Evolutionary conservation across 2,113 vertebrate genomes (phyloP).

Genomic region (Tupaia tana): DNA sequence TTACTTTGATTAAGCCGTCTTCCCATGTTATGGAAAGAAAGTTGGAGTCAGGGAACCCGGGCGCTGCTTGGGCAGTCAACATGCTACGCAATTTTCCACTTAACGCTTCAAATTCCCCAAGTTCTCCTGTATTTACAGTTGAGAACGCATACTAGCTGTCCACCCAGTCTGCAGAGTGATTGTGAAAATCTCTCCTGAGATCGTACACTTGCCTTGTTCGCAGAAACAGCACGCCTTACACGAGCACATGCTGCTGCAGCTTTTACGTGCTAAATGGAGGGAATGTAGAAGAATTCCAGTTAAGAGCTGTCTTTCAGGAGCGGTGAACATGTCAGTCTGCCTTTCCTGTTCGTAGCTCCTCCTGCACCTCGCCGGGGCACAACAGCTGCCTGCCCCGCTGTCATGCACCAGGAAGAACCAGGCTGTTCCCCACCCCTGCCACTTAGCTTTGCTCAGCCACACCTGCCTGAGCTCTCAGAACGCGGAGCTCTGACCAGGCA

Average conservation of each 20-base stretch:
- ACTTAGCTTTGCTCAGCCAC: background rate
- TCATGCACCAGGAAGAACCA: background rate
- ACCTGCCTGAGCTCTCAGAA: background rate
- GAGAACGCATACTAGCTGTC: background rate
- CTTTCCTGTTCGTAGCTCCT: too few species aligned
- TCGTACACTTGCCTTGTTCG: background rate
- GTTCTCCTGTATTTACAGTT: conserved; percentile 49
- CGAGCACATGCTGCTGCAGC: background rate
- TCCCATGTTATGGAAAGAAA: background rate
- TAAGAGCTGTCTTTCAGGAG: background rate
- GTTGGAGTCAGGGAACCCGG: background rate
- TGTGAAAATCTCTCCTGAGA: background rate
- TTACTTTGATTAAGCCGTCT: background rate
- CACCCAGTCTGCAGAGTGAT: background rate
- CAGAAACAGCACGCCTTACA: conserved; percentile 4
- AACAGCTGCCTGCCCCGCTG: rapidly evolving
- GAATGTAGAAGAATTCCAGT: background rate
- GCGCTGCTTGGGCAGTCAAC: background rate
- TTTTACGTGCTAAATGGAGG: background rate
- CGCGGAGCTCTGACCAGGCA: background rate
- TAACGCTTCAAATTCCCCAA: conserved; percentile 5
- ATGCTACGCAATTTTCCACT: background rate
- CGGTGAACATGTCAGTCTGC: background rate
- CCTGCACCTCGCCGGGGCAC: rapidly evolving
- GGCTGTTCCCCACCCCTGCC: background rate